Evolutionary conservation across 2,113 vertebrate species (phyloP).

Genomic region (Telmatochromis sp.): DNA sequence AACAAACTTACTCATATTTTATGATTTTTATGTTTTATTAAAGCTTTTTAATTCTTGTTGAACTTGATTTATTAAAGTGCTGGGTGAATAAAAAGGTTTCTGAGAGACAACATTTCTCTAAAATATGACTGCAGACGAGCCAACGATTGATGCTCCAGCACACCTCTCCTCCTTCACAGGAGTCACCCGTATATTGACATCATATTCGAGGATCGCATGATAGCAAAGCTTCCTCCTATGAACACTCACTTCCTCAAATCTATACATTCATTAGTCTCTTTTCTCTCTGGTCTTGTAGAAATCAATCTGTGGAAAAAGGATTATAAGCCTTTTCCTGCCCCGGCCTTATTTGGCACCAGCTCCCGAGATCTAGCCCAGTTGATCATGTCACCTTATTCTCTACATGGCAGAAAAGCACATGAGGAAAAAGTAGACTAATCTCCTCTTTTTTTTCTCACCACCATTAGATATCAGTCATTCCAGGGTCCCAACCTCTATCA

Average conservation of each 20-base stretch:
- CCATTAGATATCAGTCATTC: not conserved
- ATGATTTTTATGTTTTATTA: not conserved
- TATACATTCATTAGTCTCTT: slow-evolving; percentile 1
- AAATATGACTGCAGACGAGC: not conserved
- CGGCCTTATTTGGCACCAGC: not conserved
- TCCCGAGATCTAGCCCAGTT: not conserved
- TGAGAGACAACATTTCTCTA: not conserved
- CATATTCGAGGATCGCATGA: not conserved
- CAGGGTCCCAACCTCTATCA: slow-evolving; percentile 50
- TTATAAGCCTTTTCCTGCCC: not conserved
- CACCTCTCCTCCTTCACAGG: not conserved
- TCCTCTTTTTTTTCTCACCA: not conserved
- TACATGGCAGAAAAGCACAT: not conserved
- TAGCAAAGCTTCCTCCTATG: not conserved
- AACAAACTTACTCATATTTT: not conserved
- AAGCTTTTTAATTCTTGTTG: not conserved
- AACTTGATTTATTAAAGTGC: not conserved
- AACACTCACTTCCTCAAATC: not conserved
- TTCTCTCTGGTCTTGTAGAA: not conserved
- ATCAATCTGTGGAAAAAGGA: slow-evolving; percentile 10
- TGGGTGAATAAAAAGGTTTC: not conserved
- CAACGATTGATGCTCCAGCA: not conserved
- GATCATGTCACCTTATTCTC: slow-evolving; percentile 13
- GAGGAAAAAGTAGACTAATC: slow-evolving; percentile 24
- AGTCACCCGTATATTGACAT: not conserved